A percentile compares a stretch with the other conserved stretches of the same genome.
phyloP scores from a whole-genome alignment of 2,797 vertebrate genomes.

The Gallinago nigripennis region DNA sequence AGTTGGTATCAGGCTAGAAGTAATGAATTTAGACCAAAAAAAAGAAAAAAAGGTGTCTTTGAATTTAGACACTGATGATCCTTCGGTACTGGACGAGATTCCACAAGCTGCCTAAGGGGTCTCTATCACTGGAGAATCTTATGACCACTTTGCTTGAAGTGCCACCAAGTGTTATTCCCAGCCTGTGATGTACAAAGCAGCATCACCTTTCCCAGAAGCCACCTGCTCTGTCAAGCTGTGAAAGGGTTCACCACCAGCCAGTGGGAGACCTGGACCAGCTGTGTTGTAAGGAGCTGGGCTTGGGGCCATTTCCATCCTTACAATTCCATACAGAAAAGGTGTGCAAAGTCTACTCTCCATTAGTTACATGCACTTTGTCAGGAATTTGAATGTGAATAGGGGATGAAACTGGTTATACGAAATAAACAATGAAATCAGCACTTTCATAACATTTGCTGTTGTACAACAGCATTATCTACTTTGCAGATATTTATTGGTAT shows the following conservation, averaged over 20 bases:
- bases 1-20: background rate
- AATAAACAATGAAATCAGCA: background rate
- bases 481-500: background rate
- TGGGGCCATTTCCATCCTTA: background rate
- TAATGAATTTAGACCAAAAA: background rate
- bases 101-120: background rate
- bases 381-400: background rate
- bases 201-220: background rate
- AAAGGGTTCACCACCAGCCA: background rate
- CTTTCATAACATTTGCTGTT: background rate
- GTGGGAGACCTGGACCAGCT: background rate
- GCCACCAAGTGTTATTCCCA: background rate
- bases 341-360: background rate
- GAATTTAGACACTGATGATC: background rate
- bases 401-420: background rate
- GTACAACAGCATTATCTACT: background rate
- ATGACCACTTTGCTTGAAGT: background rate
- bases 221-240: background rate
- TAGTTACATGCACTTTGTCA: background rate
- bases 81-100: background rate
- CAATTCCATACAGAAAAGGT: background rate
- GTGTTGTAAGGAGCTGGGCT: background rate
- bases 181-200: background rate
- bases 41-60: background rate
- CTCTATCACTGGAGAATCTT: background rate